phyloP scores from a whole-genome alignment of 1,140 invertebrate species.

The Dinoponera quadriceps region DNA sequence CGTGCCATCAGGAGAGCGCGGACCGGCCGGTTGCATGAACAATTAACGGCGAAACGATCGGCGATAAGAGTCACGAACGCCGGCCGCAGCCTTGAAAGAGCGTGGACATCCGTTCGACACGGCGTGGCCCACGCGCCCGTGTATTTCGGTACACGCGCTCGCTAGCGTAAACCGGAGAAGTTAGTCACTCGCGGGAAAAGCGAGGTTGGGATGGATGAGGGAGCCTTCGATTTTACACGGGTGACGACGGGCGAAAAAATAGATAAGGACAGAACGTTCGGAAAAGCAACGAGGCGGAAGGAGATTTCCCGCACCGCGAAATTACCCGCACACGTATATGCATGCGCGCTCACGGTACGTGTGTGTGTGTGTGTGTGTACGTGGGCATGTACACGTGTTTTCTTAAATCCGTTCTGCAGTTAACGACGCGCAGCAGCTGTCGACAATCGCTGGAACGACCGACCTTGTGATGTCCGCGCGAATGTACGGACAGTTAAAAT shows the following conservation, averaged over 20 bases:
- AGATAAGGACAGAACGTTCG: not conserved
- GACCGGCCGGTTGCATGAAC: conserved; percentile 50
- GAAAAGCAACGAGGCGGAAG: not conserved
- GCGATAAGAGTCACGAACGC: conserved; percentile 57
- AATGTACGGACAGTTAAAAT: conserved; percentile 44
- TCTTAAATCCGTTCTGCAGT: conserved; percentile 26
- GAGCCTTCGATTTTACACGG: conserved; percentile 19
- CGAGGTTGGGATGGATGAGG: not conserved
- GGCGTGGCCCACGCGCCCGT: conserved; percentile 34
- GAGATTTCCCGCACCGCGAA: not conserved
- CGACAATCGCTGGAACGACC: conserved; percentile 48
- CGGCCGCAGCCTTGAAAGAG: conserved; percentile 1
- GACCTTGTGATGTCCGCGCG: conserved; percentile 54
- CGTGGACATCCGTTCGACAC: conserved; percentile 53
- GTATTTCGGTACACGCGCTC: conserved; percentile 62
- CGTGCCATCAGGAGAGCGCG: conserved; percentile 57
- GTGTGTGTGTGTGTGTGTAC: not conserved
- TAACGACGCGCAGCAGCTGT: conserved; percentile 61
- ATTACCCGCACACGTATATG: not conserved
- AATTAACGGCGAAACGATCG: conserved; percentile 57
- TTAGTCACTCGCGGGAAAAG: conserved; percentile 28
- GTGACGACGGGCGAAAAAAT: conserved; percentile 18
- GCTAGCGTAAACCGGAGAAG: conserved; percentile 11
- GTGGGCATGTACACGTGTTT: not conserved
- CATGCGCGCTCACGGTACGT: not conserved